A percentile compares a stretch with the other conserved stretches of the same genome.
phyloP scores from a whole-genome alignment of 2,888 invertebrate species.

The Caradrina clavipalpis region DNA sequence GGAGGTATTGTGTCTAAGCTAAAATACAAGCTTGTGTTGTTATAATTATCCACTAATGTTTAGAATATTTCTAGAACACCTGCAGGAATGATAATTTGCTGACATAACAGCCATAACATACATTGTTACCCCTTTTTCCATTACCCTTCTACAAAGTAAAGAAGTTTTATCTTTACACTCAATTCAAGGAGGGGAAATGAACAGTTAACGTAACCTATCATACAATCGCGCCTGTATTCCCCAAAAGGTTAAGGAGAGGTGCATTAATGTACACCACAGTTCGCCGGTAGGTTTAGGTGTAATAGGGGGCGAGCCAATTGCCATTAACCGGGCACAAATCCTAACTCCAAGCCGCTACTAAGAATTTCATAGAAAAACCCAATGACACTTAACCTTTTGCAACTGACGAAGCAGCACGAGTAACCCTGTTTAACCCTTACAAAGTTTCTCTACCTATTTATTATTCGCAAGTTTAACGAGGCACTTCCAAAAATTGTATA shows the following conservation, averaged over 20 bases:
- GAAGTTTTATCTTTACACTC: conserved; percentile 37
- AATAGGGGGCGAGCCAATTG: too few relatives aligned
- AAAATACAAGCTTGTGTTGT: conserved; percentile 36
- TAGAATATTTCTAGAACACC: conserved; percentile 37
- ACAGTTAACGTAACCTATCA: too few relatives aligned
- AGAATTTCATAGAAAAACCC: too few relatives aligned
- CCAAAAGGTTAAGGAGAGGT: too few relatives aligned
- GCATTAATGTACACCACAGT: too few relatives aligned
- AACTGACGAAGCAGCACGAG: conserved; percentile 24
- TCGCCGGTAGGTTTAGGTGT: too few relatives aligned
- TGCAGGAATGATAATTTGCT: conserved; percentile 29
- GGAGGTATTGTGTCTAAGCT: conserved; percentile 10
- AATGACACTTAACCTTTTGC: conserved; percentile 26
- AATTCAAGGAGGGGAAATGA: conserved; percentile 26
- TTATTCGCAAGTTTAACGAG: conserved; percentile 53
- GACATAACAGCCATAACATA: conserved; percentile 37
- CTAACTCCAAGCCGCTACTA: too few relatives aligned
- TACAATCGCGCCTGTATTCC: too few relatives aligned
- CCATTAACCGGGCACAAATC: too few relatives aligned
- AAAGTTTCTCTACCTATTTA: conserved; percentile 29
- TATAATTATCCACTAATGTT: conserved; percentile 30
- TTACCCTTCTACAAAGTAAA: conserved; percentile 31
- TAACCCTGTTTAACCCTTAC: conserved; percentile 26
- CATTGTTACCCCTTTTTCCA: conserved; percentile 34
- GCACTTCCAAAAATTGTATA: conserved; percentile 38